Conservation (phyloP, 1,140 invertebrate genomes). For the Oryctes rhinoceros region DNA sequence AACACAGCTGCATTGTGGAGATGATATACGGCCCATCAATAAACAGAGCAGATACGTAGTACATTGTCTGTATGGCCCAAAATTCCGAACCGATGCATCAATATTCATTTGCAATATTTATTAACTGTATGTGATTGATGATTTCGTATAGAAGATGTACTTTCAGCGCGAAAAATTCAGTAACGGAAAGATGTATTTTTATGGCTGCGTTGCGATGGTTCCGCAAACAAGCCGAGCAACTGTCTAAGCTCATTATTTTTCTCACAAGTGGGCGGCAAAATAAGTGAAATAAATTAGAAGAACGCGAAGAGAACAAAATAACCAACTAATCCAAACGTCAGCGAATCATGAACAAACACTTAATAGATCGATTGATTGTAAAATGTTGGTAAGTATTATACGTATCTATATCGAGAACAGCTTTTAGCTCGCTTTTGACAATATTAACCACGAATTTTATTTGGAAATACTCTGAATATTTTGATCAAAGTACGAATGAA, state of each 20-base stretch:
- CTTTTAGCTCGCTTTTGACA: too few species aligned
- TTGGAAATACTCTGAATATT: too few species aligned
- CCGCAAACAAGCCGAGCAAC: neutral
- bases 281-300: neutral
- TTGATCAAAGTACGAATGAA: too few species aligned
- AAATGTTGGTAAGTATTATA: too few species aligned
- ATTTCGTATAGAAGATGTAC: constrained; percentile 12
- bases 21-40: constrained; percentile 23
- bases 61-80: neutral
- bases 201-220: neutral
- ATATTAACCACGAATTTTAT: too few species aligned
- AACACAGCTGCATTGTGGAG: constrained; percentile 5
- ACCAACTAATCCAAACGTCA: neutral
- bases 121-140: constrained; percentile 20
- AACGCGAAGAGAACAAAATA: neutral
- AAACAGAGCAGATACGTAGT: neutral
- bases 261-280: neutral
- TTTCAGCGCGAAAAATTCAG: neutral
- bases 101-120: constrained; percentile 36
- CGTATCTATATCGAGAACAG: too few species aligned
- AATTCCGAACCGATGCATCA: neutral
- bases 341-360: too few species aligned
- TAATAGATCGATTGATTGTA: too few species aligned
- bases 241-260: neutral
- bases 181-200: neutral